These are phyloP conservation scores for Cyprinus carpio DNA, from an alignment of 2,113 vertebrate genomes.

Conservation along the genomic window DNA sequence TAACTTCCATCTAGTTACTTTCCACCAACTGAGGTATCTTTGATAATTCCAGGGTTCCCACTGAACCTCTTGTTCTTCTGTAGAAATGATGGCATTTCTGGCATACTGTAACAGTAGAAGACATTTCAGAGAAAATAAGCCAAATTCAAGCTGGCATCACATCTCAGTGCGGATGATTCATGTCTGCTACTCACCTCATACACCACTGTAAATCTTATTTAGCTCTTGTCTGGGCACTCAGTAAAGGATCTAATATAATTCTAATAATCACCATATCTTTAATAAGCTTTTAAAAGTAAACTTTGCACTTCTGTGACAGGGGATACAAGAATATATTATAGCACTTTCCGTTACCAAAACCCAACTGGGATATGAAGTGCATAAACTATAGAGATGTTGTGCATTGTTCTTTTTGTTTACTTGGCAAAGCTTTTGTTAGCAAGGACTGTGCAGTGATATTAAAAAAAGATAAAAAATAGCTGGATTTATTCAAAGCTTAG, in stretches of 20 bases:
- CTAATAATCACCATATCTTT: neutral
- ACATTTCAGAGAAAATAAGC: neutral
- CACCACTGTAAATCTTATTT: neutral
- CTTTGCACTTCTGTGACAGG: too few relatives aligned
- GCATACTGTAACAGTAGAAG: neutral
- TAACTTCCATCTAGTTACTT: neutral
- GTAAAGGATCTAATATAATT: neutral
- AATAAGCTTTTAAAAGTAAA: neutral
- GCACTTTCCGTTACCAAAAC: neutral
- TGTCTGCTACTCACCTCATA: too few relatives aligned
- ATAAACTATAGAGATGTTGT: neutral
- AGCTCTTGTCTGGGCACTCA: too few relatives aligned
- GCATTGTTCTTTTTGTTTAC: conserved; percentile 11
- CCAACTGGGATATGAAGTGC: neutral
- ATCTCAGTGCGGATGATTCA: neutral
- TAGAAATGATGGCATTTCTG: neutral
- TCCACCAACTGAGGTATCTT: neutral
- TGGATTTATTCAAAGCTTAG: too few relatives aligned
- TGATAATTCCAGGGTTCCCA: neutral
- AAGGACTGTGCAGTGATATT: neutral
- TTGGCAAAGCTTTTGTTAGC: neutral
- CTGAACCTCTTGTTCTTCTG: neutral
- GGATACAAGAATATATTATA: neutral
- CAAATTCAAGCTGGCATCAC: neutral
- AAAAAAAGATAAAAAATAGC: neutral